phyloP scores from a whole-genome alignment of 2,797 vertebrate species.

The Arnoldichthys spilopterus region DNA sequence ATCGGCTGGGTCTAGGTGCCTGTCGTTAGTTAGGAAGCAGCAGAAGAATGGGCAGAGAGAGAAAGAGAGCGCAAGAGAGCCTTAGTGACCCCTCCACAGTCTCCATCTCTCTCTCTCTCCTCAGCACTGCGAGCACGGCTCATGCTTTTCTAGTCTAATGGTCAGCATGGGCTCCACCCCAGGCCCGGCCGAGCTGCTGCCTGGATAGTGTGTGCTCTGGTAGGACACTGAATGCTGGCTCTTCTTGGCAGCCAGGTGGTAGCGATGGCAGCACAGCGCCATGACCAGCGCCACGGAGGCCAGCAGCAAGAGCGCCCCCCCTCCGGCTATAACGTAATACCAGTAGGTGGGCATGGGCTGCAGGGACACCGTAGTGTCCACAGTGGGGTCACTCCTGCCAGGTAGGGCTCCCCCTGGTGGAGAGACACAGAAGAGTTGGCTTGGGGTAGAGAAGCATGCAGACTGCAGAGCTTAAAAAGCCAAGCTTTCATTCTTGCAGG shows the following conservation, averaged over 20 bases:
- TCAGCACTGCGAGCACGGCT: conserved; percentile 85
- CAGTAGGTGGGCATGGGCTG: conserved; percentile 95
- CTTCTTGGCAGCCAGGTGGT: conserved; percentile 96
- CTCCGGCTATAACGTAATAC: conserved; percentile 98
- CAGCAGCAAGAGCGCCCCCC: conserved; percentile 93
- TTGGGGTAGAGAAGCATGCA: conserved; percentile 84
- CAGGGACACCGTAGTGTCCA: conserved; percentile 93
- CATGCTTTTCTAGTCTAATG: conserved; percentile 94
- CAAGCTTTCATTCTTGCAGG: conserved; percentile 43
- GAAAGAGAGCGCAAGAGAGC: conserved; percentile 6
- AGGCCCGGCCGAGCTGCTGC: conserved; percentile 78
- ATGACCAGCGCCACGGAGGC: conserved; percentile 88
- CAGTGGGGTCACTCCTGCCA: conserved; percentile 95
- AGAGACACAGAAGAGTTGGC: conserved; percentile 93
- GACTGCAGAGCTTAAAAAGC: conserved; percentile 65
- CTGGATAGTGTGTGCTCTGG: conserved; percentile 89
- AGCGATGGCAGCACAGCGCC: conserved; percentile 95
- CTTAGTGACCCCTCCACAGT: not conserved
- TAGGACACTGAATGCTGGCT: conserved; percentile 95
- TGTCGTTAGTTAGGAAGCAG: conserved; percentile 37
- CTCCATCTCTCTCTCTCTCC: conserved; percentile 19
- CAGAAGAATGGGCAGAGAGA: conserved; percentile 27
- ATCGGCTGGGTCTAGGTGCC: conserved; percentile 37
- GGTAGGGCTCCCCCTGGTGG: conserved; percentile 96
- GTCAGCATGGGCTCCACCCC: conserved; percentile 91